Conservation (phyloP, 2,888 invertebrate species). For the Danaus chrysippus region DNA sequence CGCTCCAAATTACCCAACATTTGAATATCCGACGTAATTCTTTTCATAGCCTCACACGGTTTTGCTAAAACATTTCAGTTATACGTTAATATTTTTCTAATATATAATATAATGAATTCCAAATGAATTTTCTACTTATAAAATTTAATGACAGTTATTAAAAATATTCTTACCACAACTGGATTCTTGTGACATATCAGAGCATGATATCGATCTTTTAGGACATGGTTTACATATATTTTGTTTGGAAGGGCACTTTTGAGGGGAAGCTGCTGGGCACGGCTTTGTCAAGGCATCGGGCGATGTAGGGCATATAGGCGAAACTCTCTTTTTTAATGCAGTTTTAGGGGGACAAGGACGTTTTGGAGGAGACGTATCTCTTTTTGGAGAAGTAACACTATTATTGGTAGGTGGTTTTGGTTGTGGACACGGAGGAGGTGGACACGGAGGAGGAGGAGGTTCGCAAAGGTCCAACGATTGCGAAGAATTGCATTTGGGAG, state of each 20-base stretch:
- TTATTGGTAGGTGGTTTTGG: background rate
- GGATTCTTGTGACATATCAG: slow-evolving; percentile 21
- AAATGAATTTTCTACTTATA: no score
- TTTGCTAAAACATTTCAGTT: slow-evolving; percentile 20
- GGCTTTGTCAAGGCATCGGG: background rate
- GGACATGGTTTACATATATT: slow-evolving; percentile 19
- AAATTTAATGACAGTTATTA: background rate
- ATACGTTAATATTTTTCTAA: background rate
- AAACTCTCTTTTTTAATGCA: background rate
- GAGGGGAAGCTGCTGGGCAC: slow-evolving; percentile 16
- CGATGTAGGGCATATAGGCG: background rate
- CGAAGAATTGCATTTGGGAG: slow-evolving; percentile 2
- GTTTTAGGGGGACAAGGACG: background rate
- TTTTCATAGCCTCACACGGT: slow-evolving; percentile 16
- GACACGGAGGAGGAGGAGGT: background rate
- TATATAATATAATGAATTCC: no score
- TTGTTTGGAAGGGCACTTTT: slow-evolving; percentile 19
- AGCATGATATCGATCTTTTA: slow-evolving; percentile 31
- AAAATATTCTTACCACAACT: slow-evolving; percentile 15
- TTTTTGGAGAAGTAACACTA: no score
- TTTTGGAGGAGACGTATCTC: background rate
- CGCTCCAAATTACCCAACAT: slow-evolving; percentile 21
- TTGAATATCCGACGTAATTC: slow-evolving; percentile 31
- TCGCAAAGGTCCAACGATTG: background rate
- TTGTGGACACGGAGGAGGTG: slow-evolving; percentile 1